Percentiles rank a stretch among this genome's conserved stretches.
Conservation (phyloP, 2,888 invertebrate species). For the Iphiclides podalirius region DNA sequence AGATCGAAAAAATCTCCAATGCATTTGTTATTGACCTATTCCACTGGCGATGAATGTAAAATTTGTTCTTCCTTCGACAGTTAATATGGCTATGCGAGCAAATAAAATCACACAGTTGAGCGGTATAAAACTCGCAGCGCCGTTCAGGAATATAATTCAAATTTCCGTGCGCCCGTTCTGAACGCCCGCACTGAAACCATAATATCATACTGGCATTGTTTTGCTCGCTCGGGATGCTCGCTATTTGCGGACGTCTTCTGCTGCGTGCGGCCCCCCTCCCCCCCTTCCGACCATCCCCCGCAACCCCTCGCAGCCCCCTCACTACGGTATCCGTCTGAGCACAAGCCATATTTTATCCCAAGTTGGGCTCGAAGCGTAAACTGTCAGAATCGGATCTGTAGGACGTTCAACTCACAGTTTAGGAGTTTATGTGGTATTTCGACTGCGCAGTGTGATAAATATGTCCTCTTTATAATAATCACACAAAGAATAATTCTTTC, state of each 20-base stretch:
- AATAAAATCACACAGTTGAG: too few species aligned
- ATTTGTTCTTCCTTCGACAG: too few species aligned
- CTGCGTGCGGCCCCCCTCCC: constrained; percentile 24
- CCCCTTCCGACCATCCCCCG: constrained; percentile 29
- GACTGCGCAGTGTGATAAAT: constrained; percentile 19
- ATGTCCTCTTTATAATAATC: constrained; percentile 7
- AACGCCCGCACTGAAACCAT: constrained; percentile 52
- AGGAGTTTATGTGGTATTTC: constrained; percentile 41
- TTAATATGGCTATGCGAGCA: too few species aligned
- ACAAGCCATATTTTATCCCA: constrained; percentile 77
- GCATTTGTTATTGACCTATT: too few species aligned
- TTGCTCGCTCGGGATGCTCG: constrained; percentile 69
- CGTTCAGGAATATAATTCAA: constrained; percentile 19
- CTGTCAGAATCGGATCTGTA: constrained; percentile 71
- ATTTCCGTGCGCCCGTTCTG: constrained; percentile 19
- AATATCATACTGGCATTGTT: constrained; percentile 77
- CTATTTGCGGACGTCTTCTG: constrained; percentile 71
- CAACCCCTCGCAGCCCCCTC: constrained; percentile 38
- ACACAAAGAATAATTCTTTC: not conserved
- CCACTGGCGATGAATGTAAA: too few species aligned
- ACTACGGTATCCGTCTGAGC: constrained; percentile 70
- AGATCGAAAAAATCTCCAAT: too few species aligned
- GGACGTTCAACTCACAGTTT: constrained; percentile 73
- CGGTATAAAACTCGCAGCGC: not conserved
- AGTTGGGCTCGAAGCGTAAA: constrained; percentile 71